Evolutionary conservation across 2,888 invertebrate species (phyloP).

Genomic region (Tyria jacobaeae): DNA sequence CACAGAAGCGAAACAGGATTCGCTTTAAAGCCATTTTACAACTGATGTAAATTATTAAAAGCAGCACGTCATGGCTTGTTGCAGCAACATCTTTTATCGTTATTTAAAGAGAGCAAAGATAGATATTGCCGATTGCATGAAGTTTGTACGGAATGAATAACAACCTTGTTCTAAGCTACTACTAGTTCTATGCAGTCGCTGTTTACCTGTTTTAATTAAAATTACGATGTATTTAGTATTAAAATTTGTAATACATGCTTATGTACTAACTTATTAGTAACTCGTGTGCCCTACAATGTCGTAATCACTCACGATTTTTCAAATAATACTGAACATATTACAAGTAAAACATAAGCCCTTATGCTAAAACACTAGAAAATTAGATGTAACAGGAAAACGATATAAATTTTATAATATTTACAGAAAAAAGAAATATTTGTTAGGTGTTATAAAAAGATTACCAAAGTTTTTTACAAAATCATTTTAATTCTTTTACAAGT

Average conservation of each 20-base stretch:
- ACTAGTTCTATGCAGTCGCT: neutral
- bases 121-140: conserved; percentile 8
- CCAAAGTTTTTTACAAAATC: no score
- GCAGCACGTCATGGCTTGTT: no score
- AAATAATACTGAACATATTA: neutral
- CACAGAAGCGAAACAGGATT: neutral
- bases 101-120: neutral
- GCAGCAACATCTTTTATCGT: neutral
- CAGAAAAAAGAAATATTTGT: neutral
- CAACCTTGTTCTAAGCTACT: neutral
- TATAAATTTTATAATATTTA: no score
- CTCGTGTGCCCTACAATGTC: conserved; percentile 3
- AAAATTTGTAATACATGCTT: conserved; percentile 1
- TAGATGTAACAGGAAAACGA: no score
- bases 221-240: conserved; percentile 1
- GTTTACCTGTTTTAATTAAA: neutral
- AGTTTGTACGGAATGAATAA: conserved; percentile 9
- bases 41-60: no score
- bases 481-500: no score
- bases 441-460: neutral
- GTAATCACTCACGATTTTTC: neutral
- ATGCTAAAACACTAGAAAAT: no score
- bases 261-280: conserved; percentile 10
- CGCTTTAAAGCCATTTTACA: neutral
- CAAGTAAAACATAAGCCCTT: neutral